Percentiles rank a stretch among this genome's conserved stretches.
Conservation (phyloP, 37 sponge, comb jelly and placozoan genomes). For the Chondrosia reniformis region DNA sequence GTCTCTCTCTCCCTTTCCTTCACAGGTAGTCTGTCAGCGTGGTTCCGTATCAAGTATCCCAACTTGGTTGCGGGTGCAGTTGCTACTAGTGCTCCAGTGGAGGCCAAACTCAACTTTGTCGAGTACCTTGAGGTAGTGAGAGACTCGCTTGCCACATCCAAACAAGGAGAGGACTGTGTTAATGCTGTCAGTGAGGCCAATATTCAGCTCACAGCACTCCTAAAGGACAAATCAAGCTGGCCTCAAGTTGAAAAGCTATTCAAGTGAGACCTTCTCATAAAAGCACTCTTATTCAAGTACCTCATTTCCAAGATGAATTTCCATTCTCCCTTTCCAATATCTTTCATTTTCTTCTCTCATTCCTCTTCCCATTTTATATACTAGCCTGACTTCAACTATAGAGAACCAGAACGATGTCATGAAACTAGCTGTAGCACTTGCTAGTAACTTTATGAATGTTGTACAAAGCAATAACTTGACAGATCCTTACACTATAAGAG, state of each 20-base stretch:
- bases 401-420: conserved; percentile 27
- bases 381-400: conserved; percentile 27
- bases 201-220: background rate
- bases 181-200: conserved; percentile 17
- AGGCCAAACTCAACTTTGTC: conserved; percentile 62
- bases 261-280: too few species aligned
- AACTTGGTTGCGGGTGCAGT: conserved; percentile 66
- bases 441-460: conserved; percentile 67
- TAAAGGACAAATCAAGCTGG: background rate
- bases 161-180: conserved; percentile 23
- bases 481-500: conserved; percentile 51
- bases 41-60: conserved; percentile 77
- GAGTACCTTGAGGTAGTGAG: conserved; percentile 80
- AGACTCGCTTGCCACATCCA: conserved; percentile 46
- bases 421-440: conserved; percentile 36
- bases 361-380: too few species aligned
- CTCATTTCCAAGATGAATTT: too few species aligned
- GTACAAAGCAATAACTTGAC: conserved; percentile 90
- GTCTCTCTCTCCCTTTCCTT: background rate
- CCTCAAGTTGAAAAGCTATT: background rate
- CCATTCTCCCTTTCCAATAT: too few species aligned
- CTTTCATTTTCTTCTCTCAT: too few species aligned
- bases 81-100: conserved; percentile 82
- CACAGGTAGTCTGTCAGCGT: conserved; percentile 75
- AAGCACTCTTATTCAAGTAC: too few species aligned